Evolutionary conservation across 2,113 vertebrate genomes (phyloP).

Genomic region (Pampusana beccarii): DNA sequence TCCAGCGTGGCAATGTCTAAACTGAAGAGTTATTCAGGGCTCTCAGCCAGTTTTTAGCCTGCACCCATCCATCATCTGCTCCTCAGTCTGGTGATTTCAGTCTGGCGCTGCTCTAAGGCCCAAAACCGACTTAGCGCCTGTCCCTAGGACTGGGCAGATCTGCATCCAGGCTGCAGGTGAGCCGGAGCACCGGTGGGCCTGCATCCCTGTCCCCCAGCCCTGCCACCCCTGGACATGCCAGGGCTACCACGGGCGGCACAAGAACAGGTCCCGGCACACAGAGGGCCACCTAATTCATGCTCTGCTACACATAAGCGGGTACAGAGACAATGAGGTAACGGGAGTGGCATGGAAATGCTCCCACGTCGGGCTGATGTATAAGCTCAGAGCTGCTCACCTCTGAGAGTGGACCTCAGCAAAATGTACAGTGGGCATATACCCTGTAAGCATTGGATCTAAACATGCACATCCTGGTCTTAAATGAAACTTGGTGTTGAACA

Average conservation of each 20-base stretch:
- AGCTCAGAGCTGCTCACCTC: neutral
- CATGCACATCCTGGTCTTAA: neutral
- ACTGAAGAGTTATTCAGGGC: neutral
- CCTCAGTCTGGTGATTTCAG: neutral
- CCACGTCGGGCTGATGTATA: fast-evolving
- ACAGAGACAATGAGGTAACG: neutral
- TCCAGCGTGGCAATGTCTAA: neutral
- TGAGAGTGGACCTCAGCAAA: neutral
- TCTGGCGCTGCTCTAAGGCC: neutral
- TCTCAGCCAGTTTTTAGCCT: neutral
- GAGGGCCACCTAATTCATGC: fast-evolving
- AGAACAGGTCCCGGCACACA: neutral
- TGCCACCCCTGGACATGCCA: fast-evolving
- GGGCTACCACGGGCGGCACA: neutral
- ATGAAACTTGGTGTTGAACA: neutral
- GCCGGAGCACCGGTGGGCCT: neutral
- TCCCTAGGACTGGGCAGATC: neutral
- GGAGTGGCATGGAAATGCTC: neutral
- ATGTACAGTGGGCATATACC: fast-evolving
- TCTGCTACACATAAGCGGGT: fast-evolving
- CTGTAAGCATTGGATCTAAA: neutral
- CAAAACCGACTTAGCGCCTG: fast-evolving
- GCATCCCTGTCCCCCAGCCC: neutral
- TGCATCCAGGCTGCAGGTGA: neutral
- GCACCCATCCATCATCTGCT: neutral